Conservation (phyloP, 2,113 vertebrate species). For the Dromaius novaehollandiae region DNA sequence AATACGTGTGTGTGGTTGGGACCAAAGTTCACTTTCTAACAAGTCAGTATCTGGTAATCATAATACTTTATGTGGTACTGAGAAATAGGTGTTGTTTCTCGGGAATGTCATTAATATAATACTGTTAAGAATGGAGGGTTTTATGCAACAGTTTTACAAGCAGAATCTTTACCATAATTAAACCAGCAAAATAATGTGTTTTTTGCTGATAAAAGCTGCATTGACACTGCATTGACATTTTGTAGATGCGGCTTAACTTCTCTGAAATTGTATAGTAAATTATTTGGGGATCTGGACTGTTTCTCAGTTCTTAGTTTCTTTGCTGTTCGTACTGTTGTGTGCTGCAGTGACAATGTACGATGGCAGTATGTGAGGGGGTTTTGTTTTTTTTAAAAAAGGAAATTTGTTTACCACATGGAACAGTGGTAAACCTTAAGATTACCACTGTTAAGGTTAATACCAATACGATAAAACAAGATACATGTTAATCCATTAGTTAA, state of each 20-base stretch:
- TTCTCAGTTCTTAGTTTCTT: not conserved
- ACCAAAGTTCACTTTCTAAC: not conserved
- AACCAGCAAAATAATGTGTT: not conserved
- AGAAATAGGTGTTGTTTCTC: not conserved
- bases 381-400: not conserved
- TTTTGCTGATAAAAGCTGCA: not conserved
- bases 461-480: not conserved
- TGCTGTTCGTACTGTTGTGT: not conserved
- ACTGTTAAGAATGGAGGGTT: not conserved
- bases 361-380: not conserved
- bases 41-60: not conserved
- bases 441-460: not conserved
- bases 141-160: not conserved
- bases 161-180: not conserved
- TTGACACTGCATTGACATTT: no score
- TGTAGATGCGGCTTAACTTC: not conserved
- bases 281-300: not conserved
- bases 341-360: not conserved
- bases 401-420: no score
- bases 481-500: not conserved
- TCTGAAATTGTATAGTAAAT: not conserved
- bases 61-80: not conserved
- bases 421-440: no score
- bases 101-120: no score
- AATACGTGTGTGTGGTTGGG: not conserved